Conservation (phyloP, 2,888 invertebrate genomes). For the Meghimatium bilineatum region DNA sequence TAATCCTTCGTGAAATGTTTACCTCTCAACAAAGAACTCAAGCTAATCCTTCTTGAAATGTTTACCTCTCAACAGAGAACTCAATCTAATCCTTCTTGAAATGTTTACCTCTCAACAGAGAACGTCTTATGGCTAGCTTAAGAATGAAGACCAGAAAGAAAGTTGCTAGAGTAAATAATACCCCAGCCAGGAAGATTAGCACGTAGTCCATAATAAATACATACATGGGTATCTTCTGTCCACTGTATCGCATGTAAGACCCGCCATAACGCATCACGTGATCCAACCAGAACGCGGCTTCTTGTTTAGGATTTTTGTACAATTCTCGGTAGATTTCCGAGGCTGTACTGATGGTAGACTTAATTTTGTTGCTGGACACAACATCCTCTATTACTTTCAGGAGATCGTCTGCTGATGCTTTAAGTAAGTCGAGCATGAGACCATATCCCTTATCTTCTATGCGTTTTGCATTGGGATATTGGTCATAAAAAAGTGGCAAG, state of each 20-base stretch:
- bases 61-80: too few species aligned
- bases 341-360: background rate
- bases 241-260: constrained; percentile 3
- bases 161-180: background rate
- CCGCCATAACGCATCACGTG: background rate
- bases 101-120: background rate
- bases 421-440: background rate
- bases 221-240: constrained; percentile 11
- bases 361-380: background rate
- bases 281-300: constrained; percentile 7
- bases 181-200: background rate
- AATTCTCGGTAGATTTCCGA: constrained; percentile 1
- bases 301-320: constrained; percentile 6
- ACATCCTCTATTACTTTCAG: background rate
- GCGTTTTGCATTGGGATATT: background rate
- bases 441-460: background rate
- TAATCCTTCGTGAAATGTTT: too few species aligned
- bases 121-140: background rate
- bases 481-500: constrained; percentile 50
- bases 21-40: too few species aligned
- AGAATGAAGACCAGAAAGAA: background rate
- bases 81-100: background rate
- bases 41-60: too few species aligned
- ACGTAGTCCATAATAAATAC: constrained; percentile 13
- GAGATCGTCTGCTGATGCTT: background rate